These are phyloP conservation scores for Elegia similella DNA, from an alignment of 2,888 invertebrate genomes.

Conservation along the genomic window DNA sequence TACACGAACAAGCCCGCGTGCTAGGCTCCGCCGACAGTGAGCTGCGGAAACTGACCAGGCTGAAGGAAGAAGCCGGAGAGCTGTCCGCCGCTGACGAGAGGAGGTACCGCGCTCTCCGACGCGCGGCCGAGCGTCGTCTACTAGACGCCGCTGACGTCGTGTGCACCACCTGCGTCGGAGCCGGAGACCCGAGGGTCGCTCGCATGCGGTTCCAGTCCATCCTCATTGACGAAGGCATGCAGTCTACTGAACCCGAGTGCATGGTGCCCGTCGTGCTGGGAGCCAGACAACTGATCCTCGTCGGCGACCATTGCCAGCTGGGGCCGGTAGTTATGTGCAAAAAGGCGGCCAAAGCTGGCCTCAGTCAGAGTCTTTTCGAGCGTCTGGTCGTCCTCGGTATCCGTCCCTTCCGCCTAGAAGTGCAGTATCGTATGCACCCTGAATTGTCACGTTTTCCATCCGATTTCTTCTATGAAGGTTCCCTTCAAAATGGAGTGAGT, in stretches of 20 bases:
- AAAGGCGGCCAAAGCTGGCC: conserved; percentile 97
- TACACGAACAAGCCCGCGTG: conserved; percentile 98
- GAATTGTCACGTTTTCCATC: conserved; percentile 98
- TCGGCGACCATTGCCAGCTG: conserved; percentile 99
- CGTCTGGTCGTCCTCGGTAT: conserved; percentile 98
- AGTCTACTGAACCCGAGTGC: conserved; percentile 98
- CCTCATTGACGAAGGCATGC: conserved; percentile 98
- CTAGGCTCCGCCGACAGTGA: conserved; percentile 95
- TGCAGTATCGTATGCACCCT: conserved; percentile 99
- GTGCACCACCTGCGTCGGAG: conserved; percentile 99
- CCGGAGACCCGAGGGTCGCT: conserved; percentile 96
- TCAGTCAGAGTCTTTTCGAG: conserved; percentile 98
- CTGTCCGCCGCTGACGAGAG: conserved; percentile 97
- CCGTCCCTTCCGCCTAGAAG: conserved; percentile 97
- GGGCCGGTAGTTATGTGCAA: conserved; percentile 99
- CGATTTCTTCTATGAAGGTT: conserved; percentile 99
- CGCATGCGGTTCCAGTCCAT: conserved; percentile 97
- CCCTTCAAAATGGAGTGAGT: conserved; percentile 98
- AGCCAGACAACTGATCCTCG: conserved; percentile 97
- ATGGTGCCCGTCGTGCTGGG: conserved; percentile 99
- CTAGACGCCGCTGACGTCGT: conserved; percentile 98
- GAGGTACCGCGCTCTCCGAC: conserved; percentile 93
- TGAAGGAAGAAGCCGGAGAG: conserved; percentile 99
- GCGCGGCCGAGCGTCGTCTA: conserved; percentile 94
- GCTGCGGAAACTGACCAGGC: conserved; percentile 95